These are phyloP conservation scores for Lycaon pictus DNA, from an alignment of 2,113 vertebrate species.

Conservation along the genomic window DNA sequence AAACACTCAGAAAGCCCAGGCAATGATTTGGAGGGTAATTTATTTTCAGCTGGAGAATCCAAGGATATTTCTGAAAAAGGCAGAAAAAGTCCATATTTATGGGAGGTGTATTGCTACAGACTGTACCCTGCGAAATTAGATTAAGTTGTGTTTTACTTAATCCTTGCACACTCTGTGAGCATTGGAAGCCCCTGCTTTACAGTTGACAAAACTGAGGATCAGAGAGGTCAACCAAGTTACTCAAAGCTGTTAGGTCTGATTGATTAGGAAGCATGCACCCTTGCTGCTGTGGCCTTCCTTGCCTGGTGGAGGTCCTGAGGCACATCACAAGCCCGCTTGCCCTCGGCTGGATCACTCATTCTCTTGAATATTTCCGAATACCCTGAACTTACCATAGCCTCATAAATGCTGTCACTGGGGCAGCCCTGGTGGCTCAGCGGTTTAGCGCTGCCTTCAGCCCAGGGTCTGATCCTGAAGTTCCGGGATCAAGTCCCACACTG, in stretches of 20 bases:
- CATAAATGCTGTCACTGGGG: too few relatives aligned
- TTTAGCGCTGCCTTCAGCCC: too few relatives aligned
- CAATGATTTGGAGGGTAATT: slow-evolving; percentile 32
- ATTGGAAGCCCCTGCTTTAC: background rate
- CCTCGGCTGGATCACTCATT: background rate
- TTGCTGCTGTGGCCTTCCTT: background rate
- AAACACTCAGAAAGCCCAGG: slow-evolving; percentile 46
- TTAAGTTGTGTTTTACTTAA: background rate
- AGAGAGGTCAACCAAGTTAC: background rate
- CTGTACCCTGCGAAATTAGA: background rate
- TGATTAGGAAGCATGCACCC: background rate
- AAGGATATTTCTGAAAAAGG: slow-evolving; percentile 48
- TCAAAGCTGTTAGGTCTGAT: background rate
- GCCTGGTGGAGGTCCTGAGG: background rate
- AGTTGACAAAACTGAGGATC: background rate
- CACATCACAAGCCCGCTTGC: background rate
- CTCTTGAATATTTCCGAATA: slow-evolving; percentile 38
- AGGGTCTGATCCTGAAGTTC: too few relatives aligned
- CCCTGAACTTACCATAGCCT: background rate
- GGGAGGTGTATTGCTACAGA: background rate
- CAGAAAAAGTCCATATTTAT: background rate
- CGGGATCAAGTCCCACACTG: too few relatives aligned
- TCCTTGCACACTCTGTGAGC: background rate
- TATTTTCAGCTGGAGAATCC: slow-evolving; percentile 24
- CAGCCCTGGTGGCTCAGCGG: too few relatives aligned